phyloP scores from a whole-genome alignment of 1,140 invertebrate species.

The Lepidurus arcticus region DNA sequence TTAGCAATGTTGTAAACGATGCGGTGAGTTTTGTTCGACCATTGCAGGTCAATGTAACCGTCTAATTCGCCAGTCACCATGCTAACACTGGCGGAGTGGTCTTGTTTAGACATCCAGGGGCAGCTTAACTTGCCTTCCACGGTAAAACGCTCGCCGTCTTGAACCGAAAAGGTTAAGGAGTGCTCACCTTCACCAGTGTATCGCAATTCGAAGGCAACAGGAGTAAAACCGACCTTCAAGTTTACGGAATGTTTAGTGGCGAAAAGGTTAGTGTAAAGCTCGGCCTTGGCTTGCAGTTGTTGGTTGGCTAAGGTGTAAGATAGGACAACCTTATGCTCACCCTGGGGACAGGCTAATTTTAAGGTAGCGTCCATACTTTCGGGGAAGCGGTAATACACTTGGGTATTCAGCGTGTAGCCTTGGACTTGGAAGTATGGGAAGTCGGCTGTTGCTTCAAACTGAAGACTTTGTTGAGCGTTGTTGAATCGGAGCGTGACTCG shows the following conservation, averaged over 20 bases:
- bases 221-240: constrained; percentile 23
- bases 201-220: constrained; percentile 23
- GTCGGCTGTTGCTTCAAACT: constrained; percentile 13
- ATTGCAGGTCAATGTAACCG: constrained; percentile 27
- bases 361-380: constrained; percentile 11
- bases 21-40: neutral
- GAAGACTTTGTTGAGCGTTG: neutral
- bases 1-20: constrained; percentile 23
- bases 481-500: constrained; percentile 26
- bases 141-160: constrained; percentile 3
- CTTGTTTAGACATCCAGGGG: neutral
- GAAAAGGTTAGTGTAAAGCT: constrained; percentile 32
- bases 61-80: constrained; percentile 3
- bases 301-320: constrained; percentile 27
- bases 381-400: constrained; percentile 15
- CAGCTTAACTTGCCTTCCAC: constrained; percentile 27
- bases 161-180: neutral
- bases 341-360: constrained; percentile 13
- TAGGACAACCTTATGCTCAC: constrained; percentile 4
- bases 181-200: neutral
- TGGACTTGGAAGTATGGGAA: constrained; percentile 30
- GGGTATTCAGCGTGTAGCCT: constrained; percentile 23
- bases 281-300: constrained; percentile 25
- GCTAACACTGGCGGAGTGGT: neutral
- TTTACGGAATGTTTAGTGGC: constrained; percentile 26